These are phyloP conservation scores for Boulengeromyrus knoepffleri DNA, from an alignment of 2,113 vertebrate species.

Conservation along the genomic window DNA sequence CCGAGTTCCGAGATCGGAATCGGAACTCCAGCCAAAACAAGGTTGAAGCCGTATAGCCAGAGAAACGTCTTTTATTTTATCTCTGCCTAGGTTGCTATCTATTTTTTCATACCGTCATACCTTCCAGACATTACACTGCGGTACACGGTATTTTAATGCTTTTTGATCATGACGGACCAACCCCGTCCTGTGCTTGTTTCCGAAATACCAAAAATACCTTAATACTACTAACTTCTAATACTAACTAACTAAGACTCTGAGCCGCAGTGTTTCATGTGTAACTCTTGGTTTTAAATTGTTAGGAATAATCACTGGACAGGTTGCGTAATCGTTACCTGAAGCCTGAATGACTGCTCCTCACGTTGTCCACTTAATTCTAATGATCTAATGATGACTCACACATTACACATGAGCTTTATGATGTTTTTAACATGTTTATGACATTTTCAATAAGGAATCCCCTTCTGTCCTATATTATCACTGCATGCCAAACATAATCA, in stretches of 20 bases:
- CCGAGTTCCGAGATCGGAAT: neutral
- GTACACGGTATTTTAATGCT: neutral
- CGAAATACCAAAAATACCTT: neutral
- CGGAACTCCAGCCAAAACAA: neutral
- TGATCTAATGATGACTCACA: neutral
- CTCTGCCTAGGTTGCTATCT: neutral
- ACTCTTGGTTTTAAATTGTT: neutral
- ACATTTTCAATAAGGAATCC: neutral
- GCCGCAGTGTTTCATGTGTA: neutral
- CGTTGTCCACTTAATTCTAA: neutral
- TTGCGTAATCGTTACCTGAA: neutral
- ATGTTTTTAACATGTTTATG: neutral
- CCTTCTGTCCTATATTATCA: neutral
- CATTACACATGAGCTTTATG: neutral
- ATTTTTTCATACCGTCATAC: neutral
- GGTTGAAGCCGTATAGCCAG: neutral
- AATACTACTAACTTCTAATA: neutral
- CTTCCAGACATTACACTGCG: neutral
- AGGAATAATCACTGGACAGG: neutral
- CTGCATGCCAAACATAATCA: neutral
- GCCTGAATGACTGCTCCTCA: neutral
- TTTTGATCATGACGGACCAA: neutral
- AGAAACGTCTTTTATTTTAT: neutral
- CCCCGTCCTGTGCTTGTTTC: neutral
- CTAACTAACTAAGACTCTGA: neutral